Conservation (phyloP, 2,113 vertebrate genomes). For the Upupa epops region DNA sequence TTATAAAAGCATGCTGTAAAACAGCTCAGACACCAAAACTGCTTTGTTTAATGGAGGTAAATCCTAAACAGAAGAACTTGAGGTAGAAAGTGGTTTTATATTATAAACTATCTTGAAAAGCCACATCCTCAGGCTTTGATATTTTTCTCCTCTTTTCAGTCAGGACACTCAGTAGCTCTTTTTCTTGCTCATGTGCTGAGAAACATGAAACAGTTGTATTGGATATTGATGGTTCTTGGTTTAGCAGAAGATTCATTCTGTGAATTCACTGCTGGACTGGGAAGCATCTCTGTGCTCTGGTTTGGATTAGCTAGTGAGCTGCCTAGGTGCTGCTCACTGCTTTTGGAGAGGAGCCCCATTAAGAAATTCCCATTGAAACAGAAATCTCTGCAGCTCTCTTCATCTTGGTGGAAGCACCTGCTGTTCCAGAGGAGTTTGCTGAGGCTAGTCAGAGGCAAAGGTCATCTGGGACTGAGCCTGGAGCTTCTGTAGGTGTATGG, state of each 20-base stretch:
- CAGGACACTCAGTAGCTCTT: background rate
- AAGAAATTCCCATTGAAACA: accelerated
- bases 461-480: background rate
- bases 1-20: background rate
- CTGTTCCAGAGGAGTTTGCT: background rate
- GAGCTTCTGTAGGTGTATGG: accelerated
- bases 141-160: background rate
- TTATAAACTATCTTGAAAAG: background rate
- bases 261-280: background rate
- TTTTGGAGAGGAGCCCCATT: background rate
- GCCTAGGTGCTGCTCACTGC: too few relatives aligned
- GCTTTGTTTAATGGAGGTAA: background rate
- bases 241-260: background rate
- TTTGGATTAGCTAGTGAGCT: background rate
- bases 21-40: accelerated
- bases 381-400: accelerated
- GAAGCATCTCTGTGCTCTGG: background rate
- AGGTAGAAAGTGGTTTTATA: background rate
- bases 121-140: background rate
- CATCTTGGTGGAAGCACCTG: background rate
- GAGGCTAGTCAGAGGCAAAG: background rate
- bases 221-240: background rate
- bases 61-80: background rate
- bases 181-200: background rate
- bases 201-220: accelerated